These are phyloP conservation scores for Yponomeuta plumbellus DNA, from an alignment of 2,888 invertebrate genomes.

Conservation along the genomic window DNA sequence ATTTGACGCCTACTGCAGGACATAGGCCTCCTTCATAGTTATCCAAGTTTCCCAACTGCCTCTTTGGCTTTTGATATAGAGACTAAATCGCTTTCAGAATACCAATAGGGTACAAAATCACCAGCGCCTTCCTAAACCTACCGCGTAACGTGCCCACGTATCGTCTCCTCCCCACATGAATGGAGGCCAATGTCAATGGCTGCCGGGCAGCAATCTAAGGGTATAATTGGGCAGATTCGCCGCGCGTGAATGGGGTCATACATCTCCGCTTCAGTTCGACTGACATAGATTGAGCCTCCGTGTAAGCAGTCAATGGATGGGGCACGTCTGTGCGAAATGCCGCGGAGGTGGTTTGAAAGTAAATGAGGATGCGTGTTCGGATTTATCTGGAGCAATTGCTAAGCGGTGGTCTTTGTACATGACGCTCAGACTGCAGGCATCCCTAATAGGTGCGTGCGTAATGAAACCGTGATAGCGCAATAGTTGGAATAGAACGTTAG, in stretches of 20 bases:
- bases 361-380: background rate
- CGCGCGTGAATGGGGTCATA: constrained; percentile 31
- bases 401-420: background rate
- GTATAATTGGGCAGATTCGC: constrained; percentile 13
- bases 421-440: background rate
- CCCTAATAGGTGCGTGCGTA: no score
- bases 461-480: no score
- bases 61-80: no score
- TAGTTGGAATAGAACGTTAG: no score
- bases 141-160: background rate
- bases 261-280: constrained; percentile 23
- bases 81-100: no score
- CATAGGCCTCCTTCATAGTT: no score
- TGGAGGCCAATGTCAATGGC: constrained; percentile 13
- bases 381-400: background rate
- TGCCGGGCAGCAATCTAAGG: background rate
- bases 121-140: background rate
- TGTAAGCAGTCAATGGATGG: constrained; percentile 1
- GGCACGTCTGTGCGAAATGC: background rate
- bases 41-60: no score
- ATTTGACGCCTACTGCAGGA: no score
- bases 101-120: background rate
- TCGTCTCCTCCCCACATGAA: constrained; percentile 9
- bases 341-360: background rate
- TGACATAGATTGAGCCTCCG: background rate